These are phyloP conservation scores for Amphipyra berbera DNA, from an alignment of 2,888 invertebrate species.

Conservation along the genomic window DNA sequence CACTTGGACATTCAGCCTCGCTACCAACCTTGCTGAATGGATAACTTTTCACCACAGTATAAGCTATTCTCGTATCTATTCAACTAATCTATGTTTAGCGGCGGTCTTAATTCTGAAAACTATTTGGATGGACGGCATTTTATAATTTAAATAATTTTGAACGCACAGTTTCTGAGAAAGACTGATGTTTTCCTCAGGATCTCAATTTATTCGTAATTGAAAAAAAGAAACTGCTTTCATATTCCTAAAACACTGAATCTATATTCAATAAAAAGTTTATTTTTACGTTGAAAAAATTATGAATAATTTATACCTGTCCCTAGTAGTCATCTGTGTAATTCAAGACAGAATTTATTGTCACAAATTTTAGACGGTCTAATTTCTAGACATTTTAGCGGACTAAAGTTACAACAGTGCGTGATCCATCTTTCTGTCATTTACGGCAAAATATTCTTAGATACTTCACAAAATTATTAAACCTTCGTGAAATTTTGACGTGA, in stretches of 20 bases:
- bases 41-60: too few species aligned
- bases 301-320: constrained; percentile 33
- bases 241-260: constrained; percentile 5
- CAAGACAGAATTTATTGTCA: constrained; percentile 19
- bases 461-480: constrained; percentile 24
- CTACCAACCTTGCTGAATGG: too few species aligned
- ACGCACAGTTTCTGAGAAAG: too few species aligned
- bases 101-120: too few species aligned
- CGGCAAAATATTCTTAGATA: constrained; percentile 27
- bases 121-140: too few species aligned
- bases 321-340: constrained; percentile 31
- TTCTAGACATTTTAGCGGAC: constrained; percentile 19
- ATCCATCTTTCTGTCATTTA: constrained; percentile 45
- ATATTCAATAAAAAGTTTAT: constrained; percentile 25
- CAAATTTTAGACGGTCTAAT: constrained; percentile 26
- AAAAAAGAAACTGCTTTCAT: not conserved
- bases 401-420: constrained; percentile 18
- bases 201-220: too few species aligned
- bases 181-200: too few species aligned
- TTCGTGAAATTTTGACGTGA: constrained; percentile 13
- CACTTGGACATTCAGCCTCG: too few species aligned
- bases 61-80: too few species aligned
- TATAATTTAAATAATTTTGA: too few species aligned
- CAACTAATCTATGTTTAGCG: too few species aligned
- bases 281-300: constrained; percentile 22